A percentile compares a stretch with the other conserved stretches of the same genome.
Evolutionary conservation across 2,797 vertebrate genomes (phyloP).

Genomic region (Leptatherina wallacei): DNA sequence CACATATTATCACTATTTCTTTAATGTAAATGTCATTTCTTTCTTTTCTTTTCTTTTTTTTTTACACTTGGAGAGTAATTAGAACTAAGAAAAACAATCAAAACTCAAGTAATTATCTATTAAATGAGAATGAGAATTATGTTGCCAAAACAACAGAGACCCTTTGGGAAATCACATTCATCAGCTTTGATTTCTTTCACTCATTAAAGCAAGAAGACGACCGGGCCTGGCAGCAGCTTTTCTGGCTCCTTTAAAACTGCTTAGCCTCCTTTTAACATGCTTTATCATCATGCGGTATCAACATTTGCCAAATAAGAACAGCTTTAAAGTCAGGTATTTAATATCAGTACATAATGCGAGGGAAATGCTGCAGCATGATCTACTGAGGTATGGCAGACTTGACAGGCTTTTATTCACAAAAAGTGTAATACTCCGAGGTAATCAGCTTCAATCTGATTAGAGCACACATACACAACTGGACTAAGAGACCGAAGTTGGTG

Average conservation of each 20-base stretch:
- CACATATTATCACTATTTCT: slow-evolving; percentile 33
- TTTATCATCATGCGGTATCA: slow-evolving; percentile 12
- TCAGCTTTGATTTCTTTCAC: slow-evolving; percentile 47
- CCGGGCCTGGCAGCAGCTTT: slow-evolving; percentile 42
- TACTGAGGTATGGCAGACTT: slow-evolving; percentile 2
- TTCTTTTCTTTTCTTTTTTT: slow-evolving; percentile 24
- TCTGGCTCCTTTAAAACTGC: slow-evolving; percentile 22
- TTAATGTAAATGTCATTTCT: slow-evolving; percentile 42
- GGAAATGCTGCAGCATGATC: slow-evolving; percentile 23
- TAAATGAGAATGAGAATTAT: slow-evolving; percentile 49
- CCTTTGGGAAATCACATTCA: slow-evolving; percentile 54
- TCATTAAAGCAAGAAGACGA: slow-evolving; percentile 43
- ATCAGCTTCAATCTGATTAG: slow-evolving; percentile 77
- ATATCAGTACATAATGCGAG: slow-evolving; percentile 18
- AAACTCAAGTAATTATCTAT: slow-evolving; percentile 57
- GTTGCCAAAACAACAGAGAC: slow-evolving; percentile 54
- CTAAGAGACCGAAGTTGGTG: slow-evolving; percentile 74
- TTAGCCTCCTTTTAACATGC: slow-evolving; percentile 31
- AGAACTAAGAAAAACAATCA: slow-evolving; percentile 48
- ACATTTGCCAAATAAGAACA: slow-evolving; percentile 42
- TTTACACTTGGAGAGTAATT: slow-evolving; percentile 53
- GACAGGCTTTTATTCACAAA: slow-evolving; percentile 25
- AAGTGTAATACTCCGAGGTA: slow-evolving; percentile 70
- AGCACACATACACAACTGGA: slow-evolving; percentile 54
- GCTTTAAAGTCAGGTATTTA: slow-evolving; percentile 38